Evolutionary conservation across 2,113 vertebrate genomes (phyloP), one percentile per base, ranked within the genome.

Genomic region (Muntiacus muntjak): DNA sequence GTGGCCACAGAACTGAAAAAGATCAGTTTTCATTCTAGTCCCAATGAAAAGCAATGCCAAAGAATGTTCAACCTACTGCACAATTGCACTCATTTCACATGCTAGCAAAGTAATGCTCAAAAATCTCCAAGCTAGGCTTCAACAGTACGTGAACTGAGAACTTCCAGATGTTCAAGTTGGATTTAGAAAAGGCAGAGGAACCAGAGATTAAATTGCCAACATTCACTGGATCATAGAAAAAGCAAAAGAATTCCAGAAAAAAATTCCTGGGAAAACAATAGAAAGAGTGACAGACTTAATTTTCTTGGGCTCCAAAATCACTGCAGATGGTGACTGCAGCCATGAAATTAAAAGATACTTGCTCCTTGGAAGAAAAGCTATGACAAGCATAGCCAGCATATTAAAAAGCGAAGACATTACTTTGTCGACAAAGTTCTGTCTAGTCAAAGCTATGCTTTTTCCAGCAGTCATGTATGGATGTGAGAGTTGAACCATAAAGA

Each of bases 381-480:
- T 6, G 67, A 71, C 19, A 10, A 12, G 36, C 19, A 10, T 71
- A 71, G n/a, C 5, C 9, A 71, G 19, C 19, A 23, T 36, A 23
- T 71, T 36, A 71, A 40, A 71, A 71, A 71, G 67, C n/a, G 36
- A 9, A 71, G 67, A 71, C n/a, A 71, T 71, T 71, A 12, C 67
- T 23, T 71, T 6, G 19, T 10, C 0, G 0, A 71, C 67, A 36
- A 71, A 71, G n/a, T 9, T 71, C 6, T 23, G 5, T 36, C 5
- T 36, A 71, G n/a, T 71, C 67, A 71, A 71, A 36, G 19, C 19
- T 71, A 23, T 3, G 21, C 19, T 36, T 71, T 36, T 71, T 71
- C 64, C n/a, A 71, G 33, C 11, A 11, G 17, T 71, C 17, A 12
- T 36, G 17, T 71, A 21, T 36, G 64, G n/a, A 71, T 36, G n/a